These are phyloP conservation scores for Diarsia mendica DNA, from an alignment of 2,888 invertebrate genomes.

Conservation along the genomic window DNA sequence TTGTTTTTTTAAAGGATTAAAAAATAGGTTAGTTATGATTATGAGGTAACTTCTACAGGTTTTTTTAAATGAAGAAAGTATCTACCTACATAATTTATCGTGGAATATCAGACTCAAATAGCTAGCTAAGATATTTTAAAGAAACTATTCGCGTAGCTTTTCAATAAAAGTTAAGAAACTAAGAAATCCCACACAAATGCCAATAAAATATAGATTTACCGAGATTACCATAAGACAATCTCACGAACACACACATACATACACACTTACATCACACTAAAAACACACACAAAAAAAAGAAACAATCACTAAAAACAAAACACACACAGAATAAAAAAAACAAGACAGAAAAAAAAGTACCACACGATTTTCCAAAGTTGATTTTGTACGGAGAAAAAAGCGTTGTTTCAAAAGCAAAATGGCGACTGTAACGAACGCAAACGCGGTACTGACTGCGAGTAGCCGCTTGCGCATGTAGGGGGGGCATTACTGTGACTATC, in stretches of 20 bases:
- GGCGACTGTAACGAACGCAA: constrained; percentile 53
- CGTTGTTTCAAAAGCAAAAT: constrained; percentile 1
- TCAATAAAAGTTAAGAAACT: no score
- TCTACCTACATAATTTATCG: background rate
- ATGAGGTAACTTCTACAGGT: background rate
- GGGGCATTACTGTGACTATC: constrained; percentile 43
- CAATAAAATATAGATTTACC: constrained; percentile 24
- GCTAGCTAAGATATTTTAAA: background rate
- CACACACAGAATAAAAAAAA: constrained; percentile 1
- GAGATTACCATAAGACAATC: constrained; percentile 41
- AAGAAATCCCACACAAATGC: constrained; percentile 2
- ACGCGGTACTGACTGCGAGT: constrained; percentile 51
- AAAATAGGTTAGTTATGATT: background rate
- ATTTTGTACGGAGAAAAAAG: background rate
- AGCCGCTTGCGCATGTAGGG: constrained; percentile 37
- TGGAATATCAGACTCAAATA: background rate
- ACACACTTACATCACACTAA: constrained; percentile 12
- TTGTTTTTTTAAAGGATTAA: background rate
- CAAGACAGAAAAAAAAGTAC: constrained; percentile 23
- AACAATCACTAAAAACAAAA: constrained; percentile 21
- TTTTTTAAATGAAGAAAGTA: background rate
- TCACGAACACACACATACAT: constrained; percentile 42
- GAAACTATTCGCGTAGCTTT: background rate
- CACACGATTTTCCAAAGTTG: constrained; percentile 24
- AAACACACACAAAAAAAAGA: constrained; percentile 12